phyloP scores from a whole-genome alignment of 1,140 invertebrate species.

The Riptortus pedestris region DNA sequence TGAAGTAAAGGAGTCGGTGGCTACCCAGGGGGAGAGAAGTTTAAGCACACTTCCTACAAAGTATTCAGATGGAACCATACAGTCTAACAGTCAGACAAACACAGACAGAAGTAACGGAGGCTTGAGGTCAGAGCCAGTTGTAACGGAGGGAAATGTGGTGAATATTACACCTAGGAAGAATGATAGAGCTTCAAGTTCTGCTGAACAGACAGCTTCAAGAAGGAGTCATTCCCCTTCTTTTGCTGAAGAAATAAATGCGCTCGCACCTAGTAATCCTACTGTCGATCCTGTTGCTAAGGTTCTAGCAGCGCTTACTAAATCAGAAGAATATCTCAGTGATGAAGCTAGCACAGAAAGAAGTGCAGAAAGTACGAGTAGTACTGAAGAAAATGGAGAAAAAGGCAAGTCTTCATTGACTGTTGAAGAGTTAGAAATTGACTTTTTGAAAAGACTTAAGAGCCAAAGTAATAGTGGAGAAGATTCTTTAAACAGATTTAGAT shows the following conservation, averaged over 20 bases:
- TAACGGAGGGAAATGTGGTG: neutral
- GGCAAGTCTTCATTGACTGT: neutral
- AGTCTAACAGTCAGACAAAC: neutral
- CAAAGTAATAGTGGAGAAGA: neutral
- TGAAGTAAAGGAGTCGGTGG: constrained; percentile 9
- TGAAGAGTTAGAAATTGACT: constrained; percentile 2
- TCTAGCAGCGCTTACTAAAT: neutral
- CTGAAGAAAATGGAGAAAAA: neutral
- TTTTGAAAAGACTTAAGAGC: neutral
- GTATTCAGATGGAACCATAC: neutral
- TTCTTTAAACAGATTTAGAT: neutral
- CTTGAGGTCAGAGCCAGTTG: neutral
- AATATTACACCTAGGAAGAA: constrained; percentile 3
- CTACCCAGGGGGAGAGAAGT: constrained; percentile 12
- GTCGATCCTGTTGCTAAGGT: constrained; percentile 2
- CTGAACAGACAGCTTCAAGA: neutral
- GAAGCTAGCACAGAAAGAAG: constrained; percentile 2
- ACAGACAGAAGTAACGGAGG: neutral
- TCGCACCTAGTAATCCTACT: neutral
- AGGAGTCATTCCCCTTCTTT: neutral
- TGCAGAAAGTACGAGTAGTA: neutral
- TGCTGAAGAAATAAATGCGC: constrained; percentile 2
- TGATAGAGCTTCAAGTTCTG: too few species aligned
- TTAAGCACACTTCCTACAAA: constrained; percentile 9
- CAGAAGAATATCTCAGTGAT: constrained; percentile 4